Evolutionary conservation across 2,113 vertebrate species (phyloP).

Genomic region (Tapirus terrestris): DNA sequence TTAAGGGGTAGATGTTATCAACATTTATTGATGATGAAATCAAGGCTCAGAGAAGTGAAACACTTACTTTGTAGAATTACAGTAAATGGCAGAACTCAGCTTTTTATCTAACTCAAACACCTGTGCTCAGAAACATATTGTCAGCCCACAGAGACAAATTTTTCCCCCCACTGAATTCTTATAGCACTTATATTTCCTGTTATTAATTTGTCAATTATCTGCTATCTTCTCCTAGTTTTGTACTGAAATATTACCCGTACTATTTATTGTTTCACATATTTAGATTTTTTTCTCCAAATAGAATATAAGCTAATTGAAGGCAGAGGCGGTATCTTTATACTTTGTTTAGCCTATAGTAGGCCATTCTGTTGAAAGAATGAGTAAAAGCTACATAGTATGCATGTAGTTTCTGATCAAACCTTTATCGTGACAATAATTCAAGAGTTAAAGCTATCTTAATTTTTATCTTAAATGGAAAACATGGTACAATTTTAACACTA

Average conservation of each 20-base stretch:
- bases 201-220: background rate
- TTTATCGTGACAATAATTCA: background rate
- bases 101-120: background rate
- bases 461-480: background rate
- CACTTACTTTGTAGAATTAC: background rate
- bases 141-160: background rate
- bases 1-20: background rate
- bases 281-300: background rate
- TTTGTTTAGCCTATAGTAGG: background rate
- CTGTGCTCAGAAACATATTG: background rate
- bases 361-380: background rate
- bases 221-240: background rate
- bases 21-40: background rate
- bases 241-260: background rate
- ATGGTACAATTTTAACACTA: background rate
- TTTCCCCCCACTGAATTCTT: background rate
- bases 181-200: background rate
- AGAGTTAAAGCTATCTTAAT: background rate
- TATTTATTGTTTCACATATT: background rate
- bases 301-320: background rate
- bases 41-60: background rate
- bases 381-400: background rate
- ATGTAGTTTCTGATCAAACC: background rate
- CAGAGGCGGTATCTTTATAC: background rate
- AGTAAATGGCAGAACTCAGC: background rate